These are phyloP conservation scores for Perca flavescens DNA, from an alignment of 2,113 vertebrate genomes.

Conservation along the genomic window DNA sequence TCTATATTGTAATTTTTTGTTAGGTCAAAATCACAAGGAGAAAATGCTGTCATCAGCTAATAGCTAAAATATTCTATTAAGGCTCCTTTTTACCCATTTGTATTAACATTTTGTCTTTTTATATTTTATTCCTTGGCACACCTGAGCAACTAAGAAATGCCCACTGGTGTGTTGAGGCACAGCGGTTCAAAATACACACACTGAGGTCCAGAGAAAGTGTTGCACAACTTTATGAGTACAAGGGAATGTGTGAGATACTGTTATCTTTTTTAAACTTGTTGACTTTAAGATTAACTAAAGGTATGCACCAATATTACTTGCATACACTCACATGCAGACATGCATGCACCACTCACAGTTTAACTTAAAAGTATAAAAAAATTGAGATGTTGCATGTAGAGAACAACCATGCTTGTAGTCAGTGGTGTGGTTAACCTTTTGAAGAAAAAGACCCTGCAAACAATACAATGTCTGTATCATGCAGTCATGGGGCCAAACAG, in stretches of 20 bases:
- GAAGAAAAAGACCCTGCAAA: neutral
- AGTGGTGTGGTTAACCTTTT: neutral
- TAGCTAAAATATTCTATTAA: neutral
- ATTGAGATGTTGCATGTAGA: neutral
- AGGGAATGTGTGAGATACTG: conserved; percentile 6
- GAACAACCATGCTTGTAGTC: neutral
- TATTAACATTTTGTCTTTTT: neutral
- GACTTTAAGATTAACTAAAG: conserved; percentile 30
- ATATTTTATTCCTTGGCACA: neutral
- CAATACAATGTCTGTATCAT: neutral
- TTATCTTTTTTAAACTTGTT: conserved; percentile 20
- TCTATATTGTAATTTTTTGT: too few relatives aligned
- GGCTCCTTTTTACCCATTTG: neutral
- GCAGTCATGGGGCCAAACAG: neutral
- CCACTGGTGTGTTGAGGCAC: neutral
- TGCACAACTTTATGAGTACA: neutral
- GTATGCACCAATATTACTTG: neutral
- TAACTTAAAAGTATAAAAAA: neutral
- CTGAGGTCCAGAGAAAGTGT: neutral
- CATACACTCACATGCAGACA: neutral
- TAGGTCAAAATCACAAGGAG: neutral
- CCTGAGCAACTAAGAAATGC: neutral
- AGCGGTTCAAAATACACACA: neutral
- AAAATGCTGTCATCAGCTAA: neutral
- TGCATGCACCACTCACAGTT: neutral